phyloP scores from a whole-genome alignment of 1,140 invertebrate species.

The Drosophila repletoides region DNA sequence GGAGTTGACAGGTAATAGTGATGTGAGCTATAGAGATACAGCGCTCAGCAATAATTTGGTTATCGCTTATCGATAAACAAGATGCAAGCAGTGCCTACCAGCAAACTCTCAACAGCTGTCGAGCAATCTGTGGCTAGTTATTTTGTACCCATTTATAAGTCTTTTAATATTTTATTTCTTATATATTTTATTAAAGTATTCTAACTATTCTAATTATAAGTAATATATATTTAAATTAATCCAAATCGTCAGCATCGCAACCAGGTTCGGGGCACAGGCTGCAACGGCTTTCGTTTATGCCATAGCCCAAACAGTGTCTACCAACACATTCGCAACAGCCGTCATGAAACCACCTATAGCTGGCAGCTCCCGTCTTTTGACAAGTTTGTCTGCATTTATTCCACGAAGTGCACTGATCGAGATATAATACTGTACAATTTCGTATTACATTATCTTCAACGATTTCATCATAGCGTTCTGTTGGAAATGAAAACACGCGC shows the following conservation, averaged over 20 bases:
- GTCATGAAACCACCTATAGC: slow-evolving; percentile 93
- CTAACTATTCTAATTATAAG: not conserved
- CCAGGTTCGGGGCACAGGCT: slow-evolving; percentile 42
- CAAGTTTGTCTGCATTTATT: slow-evolving; percentile 86
- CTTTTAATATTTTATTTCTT: not conserved
- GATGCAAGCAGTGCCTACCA: too few relatives aligned
- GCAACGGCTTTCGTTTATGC: slow-evolving; percentile 78
- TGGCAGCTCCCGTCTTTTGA: slow-evolving; percentile 60
- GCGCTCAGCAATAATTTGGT: not conserved
- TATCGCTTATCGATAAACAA: too few relatives aligned
- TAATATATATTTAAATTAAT: not conserved
- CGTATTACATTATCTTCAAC: not conserved
- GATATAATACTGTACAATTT: slow-evolving; percentile 96
- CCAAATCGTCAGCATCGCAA: slow-evolving; percentile 33
- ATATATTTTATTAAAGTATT: not conserved
- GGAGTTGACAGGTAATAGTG: slow-evolving; percentile 44
- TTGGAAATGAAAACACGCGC: slow-evolving; percentile 87
- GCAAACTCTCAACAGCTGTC: too few relatives aligned
- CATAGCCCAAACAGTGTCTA: slow-evolving; percentile 93
- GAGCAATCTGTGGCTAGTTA: too few relatives aligned
- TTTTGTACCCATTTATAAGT: not conserved
- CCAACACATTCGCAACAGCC: slow-evolving; percentile 97
- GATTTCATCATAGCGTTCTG: slow-evolving; percentile 85
- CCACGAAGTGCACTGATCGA: slow-evolving; percentile 94
- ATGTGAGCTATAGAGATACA: not conserved